Conservation (phyloP, 2,113 vertebrate genomes). For the Lutjanus erythropterus region DNA sequence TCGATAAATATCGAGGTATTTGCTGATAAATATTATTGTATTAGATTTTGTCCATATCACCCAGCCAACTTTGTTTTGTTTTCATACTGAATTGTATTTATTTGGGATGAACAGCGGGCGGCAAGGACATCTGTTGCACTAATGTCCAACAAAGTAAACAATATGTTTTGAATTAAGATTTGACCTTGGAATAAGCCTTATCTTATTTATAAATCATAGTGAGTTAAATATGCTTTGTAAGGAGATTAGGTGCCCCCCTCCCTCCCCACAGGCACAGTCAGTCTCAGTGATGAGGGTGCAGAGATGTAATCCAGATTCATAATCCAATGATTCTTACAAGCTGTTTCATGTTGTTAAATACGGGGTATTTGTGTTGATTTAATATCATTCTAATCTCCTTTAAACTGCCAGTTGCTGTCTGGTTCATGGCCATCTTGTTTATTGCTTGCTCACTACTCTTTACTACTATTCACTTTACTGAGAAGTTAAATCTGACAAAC, state of each 20-base stretch:
- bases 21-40: too few species aligned
- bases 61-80: slow-evolving; percentile 25
- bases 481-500: slow-evolving; percentile 28
- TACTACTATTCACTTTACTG: slow-evolving; percentile 32
- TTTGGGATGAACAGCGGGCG: slow-evolving; percentile 29
- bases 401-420: slow-evolving; percentile 80
- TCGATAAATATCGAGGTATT: too few species aligned
- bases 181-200: slow-evolving; percentile 83
- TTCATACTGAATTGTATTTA: slow-evolving; percentile 48
- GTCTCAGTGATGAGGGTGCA: slow-evolving; percentile 41
- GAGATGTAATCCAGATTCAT: slow-evolving; percentile 85
- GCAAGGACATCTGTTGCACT: slow-evolving; percentile 80
- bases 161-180: slow-evolving; percentile 85
- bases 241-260: slow-evolving; percentile 78
- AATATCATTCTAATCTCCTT: slow-evolving; percentile 82
- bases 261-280: slow-evolving; percentile 31
- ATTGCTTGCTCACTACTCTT: slow-evolving; percentile 54
- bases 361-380: slow-evolving; percentile 83
- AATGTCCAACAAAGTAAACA: slow-evolving; percentile 78
- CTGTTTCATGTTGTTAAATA: slow-evolving; percentile 84
- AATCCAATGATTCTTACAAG: slow-evolving; percentile 86
- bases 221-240: slow-evolving; percentile 84
- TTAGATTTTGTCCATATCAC: too few species aligned
- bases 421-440: slow-evolving; percentile 61
- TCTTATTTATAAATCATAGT: slow-evolving; percentile 83